These are phyloP conservation scores for Plusia festucae DNA, from an alignment of 2,888 invertebrate genomes.

Conservation along the genomic window DNA sequence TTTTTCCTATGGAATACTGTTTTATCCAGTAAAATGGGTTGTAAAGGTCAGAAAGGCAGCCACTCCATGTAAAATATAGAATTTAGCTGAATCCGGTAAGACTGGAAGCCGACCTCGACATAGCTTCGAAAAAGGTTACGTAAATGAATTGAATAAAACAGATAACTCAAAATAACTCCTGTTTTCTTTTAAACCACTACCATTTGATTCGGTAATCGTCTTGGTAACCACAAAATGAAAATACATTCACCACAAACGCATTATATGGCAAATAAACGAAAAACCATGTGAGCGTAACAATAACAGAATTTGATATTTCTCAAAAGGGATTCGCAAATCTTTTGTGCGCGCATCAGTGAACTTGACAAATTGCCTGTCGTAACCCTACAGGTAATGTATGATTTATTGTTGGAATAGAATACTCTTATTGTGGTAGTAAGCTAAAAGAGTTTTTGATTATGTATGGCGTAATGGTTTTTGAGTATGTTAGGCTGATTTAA, in stretches of 20 bases:
- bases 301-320: conserved; percentile 68
- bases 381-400: conserved; percentile 86
- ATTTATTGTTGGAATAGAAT: conserved; percentile 75
- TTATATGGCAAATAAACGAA: conserved; percentile 51
- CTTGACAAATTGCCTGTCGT: conserved; percentile 87
- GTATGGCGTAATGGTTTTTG: background rate
- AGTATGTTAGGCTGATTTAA: background rate
- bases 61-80: too few relatives aligned
- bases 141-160: too few relatives aligned
- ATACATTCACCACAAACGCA: conserved; percentile 20
- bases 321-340: conserved; percentile 75
- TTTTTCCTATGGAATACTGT: too few relatives aligned
- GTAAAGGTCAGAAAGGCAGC: too few relatives aligned
- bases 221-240: conserved; percentile 27
- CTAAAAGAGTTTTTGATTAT: conserved; percentile 26
- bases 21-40: too few relatives aligned
- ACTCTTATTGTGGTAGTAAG: conserved; percentile 41
- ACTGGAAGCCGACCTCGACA: too few relatives aligned
- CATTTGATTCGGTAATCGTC: background rate
- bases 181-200: background rate
- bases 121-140: too few relatives aligned
- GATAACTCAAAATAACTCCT: background rate
- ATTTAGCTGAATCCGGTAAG: too few relatives aligned
- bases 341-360: conserved; percentile 77
- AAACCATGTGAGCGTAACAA: conserved; percentile 74